Conservation (phyloP, 2,797 vertebrate species). For the Chelmon rostratus region DNA sequence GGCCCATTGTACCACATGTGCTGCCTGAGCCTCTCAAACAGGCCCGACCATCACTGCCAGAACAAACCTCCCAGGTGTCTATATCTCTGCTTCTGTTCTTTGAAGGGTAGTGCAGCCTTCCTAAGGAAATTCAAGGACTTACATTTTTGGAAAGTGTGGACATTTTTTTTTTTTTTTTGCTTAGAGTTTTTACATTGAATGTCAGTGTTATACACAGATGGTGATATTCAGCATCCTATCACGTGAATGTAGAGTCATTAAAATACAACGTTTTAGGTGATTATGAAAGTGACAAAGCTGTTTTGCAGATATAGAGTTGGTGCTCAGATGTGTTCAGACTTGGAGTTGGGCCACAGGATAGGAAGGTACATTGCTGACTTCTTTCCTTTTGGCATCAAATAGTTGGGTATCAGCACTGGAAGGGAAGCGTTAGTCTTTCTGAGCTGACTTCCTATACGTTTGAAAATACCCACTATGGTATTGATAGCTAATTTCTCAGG, state of each 20-base stretch:
- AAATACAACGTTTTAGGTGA: neutral
- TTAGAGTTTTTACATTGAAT: neutral
- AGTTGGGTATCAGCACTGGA: neutral
- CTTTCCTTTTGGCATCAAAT: neutral
- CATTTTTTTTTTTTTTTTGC: neutral
- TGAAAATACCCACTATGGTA: neutral
- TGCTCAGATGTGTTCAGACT: neutral
- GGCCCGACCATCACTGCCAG: conserved; percentile 57
- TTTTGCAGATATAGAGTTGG: neutral
- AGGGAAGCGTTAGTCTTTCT: neutral
- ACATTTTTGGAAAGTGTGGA: neutral
- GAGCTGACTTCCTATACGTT: neutral
- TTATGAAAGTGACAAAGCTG: neutral
- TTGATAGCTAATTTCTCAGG: neutral
- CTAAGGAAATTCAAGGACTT: neutral
- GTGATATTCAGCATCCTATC: neutral
- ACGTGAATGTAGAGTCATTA: neutral
- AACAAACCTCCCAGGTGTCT: conserved; percentile 85
- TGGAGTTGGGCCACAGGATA: neutral
- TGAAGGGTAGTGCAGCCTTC: neutral
- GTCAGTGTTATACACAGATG: neutral
- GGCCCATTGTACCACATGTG: conserved; percentile 76
- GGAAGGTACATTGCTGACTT: neutral
- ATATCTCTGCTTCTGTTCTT: neutral
- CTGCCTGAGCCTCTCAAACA: conserved; percentile 81